These are phyloP conservation scores for Actenoides lindsayi DNA, from an alignment of 2,113 vertebrate genomes.

Conservation along the genomic window DNA sequence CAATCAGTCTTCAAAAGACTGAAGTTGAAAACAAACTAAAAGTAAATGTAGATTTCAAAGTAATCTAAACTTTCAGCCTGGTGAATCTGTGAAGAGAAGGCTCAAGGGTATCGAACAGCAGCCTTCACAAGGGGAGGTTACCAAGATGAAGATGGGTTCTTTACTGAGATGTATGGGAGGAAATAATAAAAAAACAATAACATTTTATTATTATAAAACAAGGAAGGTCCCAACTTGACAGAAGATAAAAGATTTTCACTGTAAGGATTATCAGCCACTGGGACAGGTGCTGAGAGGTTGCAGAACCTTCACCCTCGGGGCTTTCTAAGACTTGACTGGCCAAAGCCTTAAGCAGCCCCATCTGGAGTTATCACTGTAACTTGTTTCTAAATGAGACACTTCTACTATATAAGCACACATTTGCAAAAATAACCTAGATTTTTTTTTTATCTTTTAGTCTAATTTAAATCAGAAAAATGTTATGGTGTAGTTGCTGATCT, in stretches of 20 bases:
- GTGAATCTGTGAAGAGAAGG: not conserved
- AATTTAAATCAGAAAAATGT: not conserved
- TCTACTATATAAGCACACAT: not conserved
- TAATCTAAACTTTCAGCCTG: not conserved
- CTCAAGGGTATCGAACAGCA: not conserved
- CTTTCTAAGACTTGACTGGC: not conserved
- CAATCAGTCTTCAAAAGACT: not conserved
- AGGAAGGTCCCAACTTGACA: not conserved
- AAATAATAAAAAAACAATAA: not conserved
- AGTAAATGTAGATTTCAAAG: not conserved
- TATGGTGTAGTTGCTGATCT: not conserved
- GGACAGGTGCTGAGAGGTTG: not conserved
- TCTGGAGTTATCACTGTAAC: not conserved
- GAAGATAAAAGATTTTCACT: not conserved
- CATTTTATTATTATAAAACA: not conserved
- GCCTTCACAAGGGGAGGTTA: not conserved
- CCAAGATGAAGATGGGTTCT: not conserved
- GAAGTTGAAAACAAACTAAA: not conserved
- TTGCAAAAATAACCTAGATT: not conserved
- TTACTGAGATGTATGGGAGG: not conserved
- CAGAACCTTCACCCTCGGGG: not conserved
- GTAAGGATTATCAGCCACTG: not conserved
- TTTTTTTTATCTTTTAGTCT: not conserved
- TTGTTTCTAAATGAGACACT: not conserved
- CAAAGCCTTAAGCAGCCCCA: not conserved